A percentile compares a stretch with the other conserved stretches of the same genome.
Conservation (phyloP, 2,888 invertebrate genomes). For the Pecten maximus region DNA sequence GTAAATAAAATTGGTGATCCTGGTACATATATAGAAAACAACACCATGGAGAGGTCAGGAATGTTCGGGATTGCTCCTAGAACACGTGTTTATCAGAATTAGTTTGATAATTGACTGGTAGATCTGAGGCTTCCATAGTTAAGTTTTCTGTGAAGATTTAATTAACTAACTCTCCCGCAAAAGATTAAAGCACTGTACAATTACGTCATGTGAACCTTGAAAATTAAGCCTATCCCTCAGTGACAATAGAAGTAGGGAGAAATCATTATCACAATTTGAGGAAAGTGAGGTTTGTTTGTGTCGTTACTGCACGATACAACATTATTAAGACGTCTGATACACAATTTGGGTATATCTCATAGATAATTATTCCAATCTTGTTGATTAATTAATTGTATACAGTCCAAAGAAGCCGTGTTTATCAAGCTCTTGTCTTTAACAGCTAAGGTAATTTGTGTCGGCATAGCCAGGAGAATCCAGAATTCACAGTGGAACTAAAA, state of each 20-base stretch:
- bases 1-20: neutral
- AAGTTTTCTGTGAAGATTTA: conserved; percentile 4
- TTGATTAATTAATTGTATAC: neutral
- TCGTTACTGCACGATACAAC: neutral
- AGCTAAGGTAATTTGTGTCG: too few species aligned
- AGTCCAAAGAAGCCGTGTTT: neutral
- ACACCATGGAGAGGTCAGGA: neutral
- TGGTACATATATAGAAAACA: neutral
- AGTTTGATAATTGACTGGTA: conserved; percentile 24
- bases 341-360: neutral
- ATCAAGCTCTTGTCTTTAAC: too few species aligned
- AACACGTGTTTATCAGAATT: neutral
- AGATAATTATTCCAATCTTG: neutral
- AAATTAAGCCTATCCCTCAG: neutral
- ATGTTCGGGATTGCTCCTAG: neutral
- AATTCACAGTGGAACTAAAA: too few species aligned
- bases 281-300: neutral
- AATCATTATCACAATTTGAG: neutral
- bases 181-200: conserved; percentile 20
- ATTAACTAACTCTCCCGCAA: conserved; percentile 4
- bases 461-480: too few species aligned
- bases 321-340: neutral
- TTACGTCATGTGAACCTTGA: conserved; percentile 19
- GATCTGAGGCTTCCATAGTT: neutral
- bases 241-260: neutral